Conservation (phyloP, 2,888 invertebrate genomes). For the Temnothorax rugatulus region DNA sequence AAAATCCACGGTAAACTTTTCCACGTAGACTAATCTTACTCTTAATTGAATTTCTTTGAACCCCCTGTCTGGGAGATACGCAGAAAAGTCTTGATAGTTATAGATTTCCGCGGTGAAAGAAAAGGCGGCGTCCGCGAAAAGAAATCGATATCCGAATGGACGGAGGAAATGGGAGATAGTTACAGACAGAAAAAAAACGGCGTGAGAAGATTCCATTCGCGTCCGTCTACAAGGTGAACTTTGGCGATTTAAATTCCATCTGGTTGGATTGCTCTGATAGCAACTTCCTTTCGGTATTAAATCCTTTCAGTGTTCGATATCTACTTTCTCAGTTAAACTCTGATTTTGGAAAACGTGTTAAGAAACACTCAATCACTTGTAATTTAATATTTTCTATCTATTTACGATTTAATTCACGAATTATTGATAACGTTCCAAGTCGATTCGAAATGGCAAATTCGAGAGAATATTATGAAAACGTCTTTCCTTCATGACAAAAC, state of each 20-base stretch:
- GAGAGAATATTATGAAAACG: not conserved
- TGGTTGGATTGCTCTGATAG: slow-evolving; percentile 31
- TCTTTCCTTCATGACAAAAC: not conserved
- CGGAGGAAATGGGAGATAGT: slow-evolving; percentile 17
- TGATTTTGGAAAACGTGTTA: slow-evolving; percentile 18
- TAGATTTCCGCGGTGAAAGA: slow-evolving; percentile 64
- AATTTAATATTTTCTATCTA: not conserved
- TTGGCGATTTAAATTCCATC: slow-evolving; percentile 53
- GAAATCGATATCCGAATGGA: slow-evolving; percentile 36
- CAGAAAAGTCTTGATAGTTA: slow-evolving; percentile 65
- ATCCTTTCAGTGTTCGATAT: slow-evolving; percentile 13
- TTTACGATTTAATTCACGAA: not conserved
- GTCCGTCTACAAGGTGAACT: slow-evolving; percentile 38
- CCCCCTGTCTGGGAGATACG: slow-evolving; percentile 37
- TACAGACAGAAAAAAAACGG: slow-evolving; percentile 8
- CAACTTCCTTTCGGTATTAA: slow-evolving; percentile 38
- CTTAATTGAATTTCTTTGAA: slow-evolving; percentile 79
- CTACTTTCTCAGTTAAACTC: slow-evolving; percentile 23
- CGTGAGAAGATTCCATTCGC: slow-evolving; percentile 39
- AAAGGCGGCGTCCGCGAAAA: slow-evolving; percentile 23
- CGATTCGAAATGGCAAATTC: not conserved
- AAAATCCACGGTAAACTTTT: slow-evolving; percentile 71
- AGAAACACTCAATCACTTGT: not conserved
- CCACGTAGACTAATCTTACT: slow-evolving; percentile 71
- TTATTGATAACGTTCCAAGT: not conserved